Evolutionary conservation across 2,113 vertebrate genomes (phyloP).

Genomic region (Haemorhous mexicanus): DNA sequence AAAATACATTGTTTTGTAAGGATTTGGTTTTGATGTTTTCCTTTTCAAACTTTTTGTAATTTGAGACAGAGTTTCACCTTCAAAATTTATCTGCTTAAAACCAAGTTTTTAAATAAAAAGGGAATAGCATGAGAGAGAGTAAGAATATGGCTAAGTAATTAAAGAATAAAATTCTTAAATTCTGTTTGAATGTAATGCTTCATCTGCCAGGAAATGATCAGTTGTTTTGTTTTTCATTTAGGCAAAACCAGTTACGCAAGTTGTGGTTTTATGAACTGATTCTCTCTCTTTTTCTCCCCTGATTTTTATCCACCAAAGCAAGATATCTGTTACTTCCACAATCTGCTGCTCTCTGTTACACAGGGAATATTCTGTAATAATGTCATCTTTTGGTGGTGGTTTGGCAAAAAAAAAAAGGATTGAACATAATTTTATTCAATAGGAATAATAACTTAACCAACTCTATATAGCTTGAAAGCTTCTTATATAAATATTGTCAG

Average conservation of each 20-base stretch:
- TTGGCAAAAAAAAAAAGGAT: background rate
- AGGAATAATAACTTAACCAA: background rate
- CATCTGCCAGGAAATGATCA: slow-evolving; percentile 22
- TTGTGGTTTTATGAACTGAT: background rate
- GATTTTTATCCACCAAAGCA: slow-evolving; percentile 3
- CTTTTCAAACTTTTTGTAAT: background rate
- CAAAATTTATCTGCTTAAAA: background rate
- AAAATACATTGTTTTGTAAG: rapidly evolving
- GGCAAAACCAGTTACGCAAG: slow-evolving; percentile 12
- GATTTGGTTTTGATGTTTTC: background rate
- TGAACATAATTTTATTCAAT: background rate
- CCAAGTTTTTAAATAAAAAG: background rate
- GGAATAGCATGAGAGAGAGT: background rate
- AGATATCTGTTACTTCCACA: background rate
- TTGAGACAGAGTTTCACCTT: background rate
- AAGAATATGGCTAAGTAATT: background rate
- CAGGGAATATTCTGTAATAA: background rate
- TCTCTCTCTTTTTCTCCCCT: background rate
- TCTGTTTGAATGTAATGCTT: background rate
- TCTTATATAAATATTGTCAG: background rate
- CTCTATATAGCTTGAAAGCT: background rate
- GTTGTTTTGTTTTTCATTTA: slow-evolving; percentile 37
- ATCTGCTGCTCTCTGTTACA: background rate
- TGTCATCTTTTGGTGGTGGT: background rate
- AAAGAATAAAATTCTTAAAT: background rate